A percentile compares a stretch with the other conserved stretches of the same genome.
These are phyloP conservation scores for Periparus ater DNA, from an alignment of 2,797 vertebrate genomes.

Conservation along the genomic window DNA sequence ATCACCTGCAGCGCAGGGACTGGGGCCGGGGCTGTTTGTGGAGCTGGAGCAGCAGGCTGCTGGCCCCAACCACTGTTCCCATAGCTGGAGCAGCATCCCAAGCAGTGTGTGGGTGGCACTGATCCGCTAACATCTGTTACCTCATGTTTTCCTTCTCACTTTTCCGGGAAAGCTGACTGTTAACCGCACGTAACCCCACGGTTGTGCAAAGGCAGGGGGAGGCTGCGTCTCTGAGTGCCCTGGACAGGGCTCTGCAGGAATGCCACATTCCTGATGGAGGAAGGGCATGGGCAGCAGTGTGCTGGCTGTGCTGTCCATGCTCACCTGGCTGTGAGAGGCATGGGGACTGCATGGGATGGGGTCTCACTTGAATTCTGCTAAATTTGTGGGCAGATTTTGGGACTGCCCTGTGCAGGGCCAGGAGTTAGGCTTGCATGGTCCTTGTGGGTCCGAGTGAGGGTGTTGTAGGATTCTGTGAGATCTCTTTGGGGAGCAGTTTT, in stretches of 20 bases:
- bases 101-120: conserved; percentile 44
- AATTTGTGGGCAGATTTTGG: not conserved
- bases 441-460: not conserved
- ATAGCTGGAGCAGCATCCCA: conserved; percentile 5
- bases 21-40: not conserved
- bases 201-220: conserved; percentile 27
- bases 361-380: fast-evolving
- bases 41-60: not conserved
- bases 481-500: not conserved
- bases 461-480: not conserved
- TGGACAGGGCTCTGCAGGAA: not conserved
- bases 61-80: not conserved
- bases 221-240: not conserved
- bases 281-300: fast-evolving
- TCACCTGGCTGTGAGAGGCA: fast-evolving
- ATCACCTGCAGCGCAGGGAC: not conserved
- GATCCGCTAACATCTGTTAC: conserved; percentile 34
- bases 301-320: not conserved
- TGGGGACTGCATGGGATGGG: not conserved
- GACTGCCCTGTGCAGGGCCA: not conserved
- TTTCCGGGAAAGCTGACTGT: conserved; percentile 43
- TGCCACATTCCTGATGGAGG: not conserved
- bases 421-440: not conserved
- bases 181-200: conserved; percentile 40
- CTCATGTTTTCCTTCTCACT: conserved; percentile 18